phyloP scores from a whole-genome alignment of 2,797 vertebrate genomes.

The Onychomys torridus region DNA sequence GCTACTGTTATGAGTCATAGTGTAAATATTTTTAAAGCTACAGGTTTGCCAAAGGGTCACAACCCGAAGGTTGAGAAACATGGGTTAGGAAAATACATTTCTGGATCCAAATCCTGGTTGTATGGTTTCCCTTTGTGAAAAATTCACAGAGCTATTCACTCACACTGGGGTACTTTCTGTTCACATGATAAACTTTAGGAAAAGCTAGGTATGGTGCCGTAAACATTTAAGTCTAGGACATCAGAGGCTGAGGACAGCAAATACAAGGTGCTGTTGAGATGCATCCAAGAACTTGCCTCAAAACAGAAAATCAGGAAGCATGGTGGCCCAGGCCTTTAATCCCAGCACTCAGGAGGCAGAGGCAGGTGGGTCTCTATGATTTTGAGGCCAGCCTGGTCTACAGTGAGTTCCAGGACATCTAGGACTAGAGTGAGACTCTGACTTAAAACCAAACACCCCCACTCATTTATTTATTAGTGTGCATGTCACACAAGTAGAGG shows the following conservation, averaged over 20 bases:
- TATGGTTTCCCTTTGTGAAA: neutral
- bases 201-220: neutral
- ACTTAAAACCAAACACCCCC: neutral
- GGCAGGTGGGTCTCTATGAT: no score
- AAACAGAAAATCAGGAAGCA: neutral
- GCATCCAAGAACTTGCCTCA: neutral
- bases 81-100: neutral
- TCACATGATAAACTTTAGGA: neutral
- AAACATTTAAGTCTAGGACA: neutral
- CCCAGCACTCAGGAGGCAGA: no score
- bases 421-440: no score
- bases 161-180: neutral
- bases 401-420: neutral
- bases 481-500: neutral
- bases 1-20: no score
- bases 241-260: neutral
- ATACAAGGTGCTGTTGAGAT: neutral
- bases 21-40: no score
- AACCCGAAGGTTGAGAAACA: no score
- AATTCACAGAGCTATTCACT: neutral
- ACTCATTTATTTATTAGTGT: neutral
- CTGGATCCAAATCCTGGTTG: neutral
- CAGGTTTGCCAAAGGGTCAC: no score
- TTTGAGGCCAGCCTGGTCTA: no score
- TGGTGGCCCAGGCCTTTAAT: no score